Evolutionary conservation across 2,113 vertebrate genomes (phyloP).

Genomic region (Planiliza haematocheilus): DNA sequence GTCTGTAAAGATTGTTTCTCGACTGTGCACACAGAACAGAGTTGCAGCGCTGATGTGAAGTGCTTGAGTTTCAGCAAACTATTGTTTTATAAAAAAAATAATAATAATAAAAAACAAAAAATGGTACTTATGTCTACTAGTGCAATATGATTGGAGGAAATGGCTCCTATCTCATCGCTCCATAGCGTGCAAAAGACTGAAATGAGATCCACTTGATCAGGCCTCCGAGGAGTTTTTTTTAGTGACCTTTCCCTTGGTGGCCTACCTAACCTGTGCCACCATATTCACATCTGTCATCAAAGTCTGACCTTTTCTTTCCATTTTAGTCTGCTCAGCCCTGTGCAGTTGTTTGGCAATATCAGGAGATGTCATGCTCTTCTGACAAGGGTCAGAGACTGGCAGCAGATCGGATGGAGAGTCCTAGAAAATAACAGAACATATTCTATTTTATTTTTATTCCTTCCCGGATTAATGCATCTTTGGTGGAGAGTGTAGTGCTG

Average conservation of each 20-base stretch:
- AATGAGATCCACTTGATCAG: constrained; percentile 25
- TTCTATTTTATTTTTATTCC: background rate
- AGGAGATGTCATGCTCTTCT: constrained; percentile 19
- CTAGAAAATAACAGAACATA: background rate
- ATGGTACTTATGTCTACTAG: constrained; percentile 1
- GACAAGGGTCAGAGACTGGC: constrained; percentile 33
- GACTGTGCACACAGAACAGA: too few relatives aligned
- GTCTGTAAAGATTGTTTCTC: constrained; percentile 14
- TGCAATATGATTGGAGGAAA: background rate
- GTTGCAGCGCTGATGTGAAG: constrained; percentile 45
- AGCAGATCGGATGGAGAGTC: constrained; percentile 4
- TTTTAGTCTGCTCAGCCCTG: constrained; percentile 38
- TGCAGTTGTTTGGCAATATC: constrained; percentile 63
- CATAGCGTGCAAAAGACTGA: constrained; percentile 1
- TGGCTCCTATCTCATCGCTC: background rate
- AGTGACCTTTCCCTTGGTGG: constrained; percentile 40
- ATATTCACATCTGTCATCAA: constrained; percentile 43
- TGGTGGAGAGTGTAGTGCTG: background rate
- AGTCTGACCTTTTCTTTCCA: constrained; percentile 55
- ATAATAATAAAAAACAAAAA: constrained; percentile 24
- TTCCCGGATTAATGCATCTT: constrained; percentile 1
- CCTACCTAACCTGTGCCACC: constrained; percentile 23
- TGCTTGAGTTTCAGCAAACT: constrained; percentile 44
- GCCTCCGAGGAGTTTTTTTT: constrained; percentile 13
- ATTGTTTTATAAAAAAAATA: background rate